Conservation (phyloP, 2,888 invertebrate species). For the Drosophila lutescens region DNA sequence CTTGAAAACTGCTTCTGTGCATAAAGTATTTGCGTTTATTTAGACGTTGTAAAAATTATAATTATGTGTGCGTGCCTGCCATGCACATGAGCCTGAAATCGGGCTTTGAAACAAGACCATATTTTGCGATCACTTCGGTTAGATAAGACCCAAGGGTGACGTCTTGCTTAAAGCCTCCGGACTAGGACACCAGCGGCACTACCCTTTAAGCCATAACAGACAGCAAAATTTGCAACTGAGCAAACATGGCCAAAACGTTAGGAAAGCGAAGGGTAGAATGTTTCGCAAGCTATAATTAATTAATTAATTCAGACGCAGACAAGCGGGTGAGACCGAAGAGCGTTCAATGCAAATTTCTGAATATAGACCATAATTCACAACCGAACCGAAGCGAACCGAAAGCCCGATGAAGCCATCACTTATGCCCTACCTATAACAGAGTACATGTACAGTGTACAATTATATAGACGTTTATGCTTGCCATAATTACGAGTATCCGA, state of each 20-base stretch:
- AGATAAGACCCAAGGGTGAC: conserved; percentile 59
- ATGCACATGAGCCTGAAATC: conserved; percentile 50
- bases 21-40: conserved; percentile 76
- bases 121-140: conserved; percentile 73
- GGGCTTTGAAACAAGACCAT: conserved; percentile 56
- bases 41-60: conserved; percentile 80
- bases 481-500: conserved; percentile 12
- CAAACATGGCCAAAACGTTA: conserved; percentile 56
- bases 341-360: conserved; percentile 70
- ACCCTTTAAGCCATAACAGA: conserved; percentile 24
- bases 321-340: conserved; percentile 43
- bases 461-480: neutral
- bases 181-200: conserved; percentile 20
- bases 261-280: conserved; percentile 45
- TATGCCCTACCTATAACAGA: conserved; percentile 30
- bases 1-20: conserved; percentile 53
- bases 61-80: conserved; percentile 72
- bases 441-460: neutral
- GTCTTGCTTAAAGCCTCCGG: conserved; percentile 32
- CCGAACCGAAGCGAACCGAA: conserved; percentile 41
- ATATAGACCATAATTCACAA: conserved; percentile 74
- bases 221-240: conserved; percentile 54
- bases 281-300: conserved; percentile 76
- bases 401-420: conserved; percentile 70
- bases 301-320: conserved; percentile 69